Percentiles rank a stretch among this genome's conserved stretches.
Conservation (phyloP, 2,888 invertebrate genomes). For the Drosophila borealis region DNA sequence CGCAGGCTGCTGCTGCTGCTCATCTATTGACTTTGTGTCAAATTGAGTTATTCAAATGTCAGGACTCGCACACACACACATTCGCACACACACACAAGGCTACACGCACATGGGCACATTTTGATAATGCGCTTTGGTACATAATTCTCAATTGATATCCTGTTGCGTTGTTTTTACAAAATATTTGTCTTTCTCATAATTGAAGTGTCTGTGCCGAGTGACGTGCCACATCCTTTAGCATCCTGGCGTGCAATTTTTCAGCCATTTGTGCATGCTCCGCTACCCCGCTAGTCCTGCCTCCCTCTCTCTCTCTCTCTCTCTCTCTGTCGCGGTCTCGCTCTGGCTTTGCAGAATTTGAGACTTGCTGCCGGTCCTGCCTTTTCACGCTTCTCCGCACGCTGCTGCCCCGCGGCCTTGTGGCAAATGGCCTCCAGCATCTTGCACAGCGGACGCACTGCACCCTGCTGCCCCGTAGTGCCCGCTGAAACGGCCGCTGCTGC, state of each 20-base stretch:
- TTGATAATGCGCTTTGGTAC: slow-evolving; percentile 66
- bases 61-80: slow-evolving; percentile 19
- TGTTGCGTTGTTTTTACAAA: slow-evolving; percentile 84
- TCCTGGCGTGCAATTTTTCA: slow-evolving; percentile 69
- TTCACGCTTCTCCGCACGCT: slow-evolving; percentile 65
- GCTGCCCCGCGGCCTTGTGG: slow-evolving; percentile 28
- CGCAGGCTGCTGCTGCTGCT: slow-evolving; percentile 48
- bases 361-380: slow-evolving; percentile 44
- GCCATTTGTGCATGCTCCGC: slow-evolving; percentile 61
- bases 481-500: slow-evolving; percentile 29
- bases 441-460: slow-evolving; percentile 61
- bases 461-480: slow-evolving; percentile 48
- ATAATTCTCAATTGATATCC: slow-evolving; percentile 83
- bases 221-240: slow-evolving; percentile 55
- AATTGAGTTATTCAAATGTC: slow-evolving; percentile 78
- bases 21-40: slow-evolving; percentile 81
- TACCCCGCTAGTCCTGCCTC: neutral
- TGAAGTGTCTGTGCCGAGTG: slow-evolving; percentile 74
- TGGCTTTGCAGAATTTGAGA: neutral
- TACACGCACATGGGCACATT: slow-evolving; percentile 71
- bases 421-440: slow-evolving; percentile 58
- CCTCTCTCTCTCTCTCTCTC: neutral
- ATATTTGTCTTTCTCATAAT: slow-evolving; percentile 83
- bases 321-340: slow-evolving; percentile 5
- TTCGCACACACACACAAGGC: slow-evolving; percentile 7